A percentile compares a stretch with the other conserved stretches of the same genome.
phyloP scores from a whole-genome alignment of 1,140 invertebrate species.

The Cherax destructor region DNA sequence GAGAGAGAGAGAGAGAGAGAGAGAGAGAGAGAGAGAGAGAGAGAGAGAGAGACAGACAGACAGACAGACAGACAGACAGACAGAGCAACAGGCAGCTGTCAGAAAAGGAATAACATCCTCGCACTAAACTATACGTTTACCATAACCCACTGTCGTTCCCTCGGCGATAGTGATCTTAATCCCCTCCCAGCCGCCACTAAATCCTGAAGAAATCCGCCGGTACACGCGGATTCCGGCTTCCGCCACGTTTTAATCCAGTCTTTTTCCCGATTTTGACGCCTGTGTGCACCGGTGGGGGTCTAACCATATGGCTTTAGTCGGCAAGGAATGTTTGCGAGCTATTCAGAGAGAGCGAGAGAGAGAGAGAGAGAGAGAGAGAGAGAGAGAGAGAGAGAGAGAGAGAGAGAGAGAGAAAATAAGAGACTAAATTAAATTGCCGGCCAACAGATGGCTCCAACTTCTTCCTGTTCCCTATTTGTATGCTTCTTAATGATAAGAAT shows the following conservation, averaged over 20 bases:
- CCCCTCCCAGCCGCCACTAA: slow-evolving; percentile 13
- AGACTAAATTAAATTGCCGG: no score
- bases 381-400: slow-evolving; percentile 1
- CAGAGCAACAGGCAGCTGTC: not conserved
- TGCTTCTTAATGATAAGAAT: no score
- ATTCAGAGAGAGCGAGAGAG: not conserved
- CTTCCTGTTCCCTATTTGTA: no score
- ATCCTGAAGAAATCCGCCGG: not conserved
- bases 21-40: no score
- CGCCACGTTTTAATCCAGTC: slow-evolving; percentile 39
- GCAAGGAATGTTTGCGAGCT: no score
- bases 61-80: slow-evolving; percentile 29
- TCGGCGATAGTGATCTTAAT: slow-evolving; percentile 11
- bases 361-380: slow-evolving; percentile 20
- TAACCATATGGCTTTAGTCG: not conserved
- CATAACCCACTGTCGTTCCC: not conserved
- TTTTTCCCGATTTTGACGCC: slow-evolving; percentile 24
- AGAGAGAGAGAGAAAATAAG: no score
- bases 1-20: no score
- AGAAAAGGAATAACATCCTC: not conserved
- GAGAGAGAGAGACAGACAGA: not conserved
- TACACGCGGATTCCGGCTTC: slow-evolving; percentile 13
- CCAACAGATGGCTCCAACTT: no score
- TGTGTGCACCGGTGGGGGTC: not conserved
- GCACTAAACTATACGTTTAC: not conserved